Evolutionary conservation across 2,797 vertebrate species (phyloP).

Genomic region (Poecile montanus): DNA sequence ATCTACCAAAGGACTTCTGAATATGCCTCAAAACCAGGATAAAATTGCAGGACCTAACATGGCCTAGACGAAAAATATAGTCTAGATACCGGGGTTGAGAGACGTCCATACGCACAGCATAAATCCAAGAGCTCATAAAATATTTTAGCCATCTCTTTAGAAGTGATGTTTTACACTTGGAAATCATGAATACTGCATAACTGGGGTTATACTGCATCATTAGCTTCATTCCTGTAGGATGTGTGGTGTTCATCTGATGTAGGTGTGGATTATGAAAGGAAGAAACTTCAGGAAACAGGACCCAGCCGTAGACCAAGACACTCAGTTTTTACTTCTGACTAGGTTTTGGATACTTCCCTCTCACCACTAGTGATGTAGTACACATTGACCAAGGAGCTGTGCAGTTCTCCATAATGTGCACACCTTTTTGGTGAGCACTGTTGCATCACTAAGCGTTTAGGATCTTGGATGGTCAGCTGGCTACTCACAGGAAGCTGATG

Average conservation of each 20-base stretch:
- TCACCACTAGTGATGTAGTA: neutral
- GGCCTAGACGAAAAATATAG: neutral
- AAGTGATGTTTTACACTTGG: neutral
- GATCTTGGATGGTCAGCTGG: neutral
- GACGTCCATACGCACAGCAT: fast-evolving
- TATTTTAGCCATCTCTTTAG: neutral
- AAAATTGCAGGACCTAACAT: neutral
- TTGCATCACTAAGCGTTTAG: neutral
- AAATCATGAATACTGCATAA: neutral
- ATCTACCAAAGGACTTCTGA: neutral
- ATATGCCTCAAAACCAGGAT: neutral
- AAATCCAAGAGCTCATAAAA: neutral
- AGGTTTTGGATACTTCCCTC: neutral
- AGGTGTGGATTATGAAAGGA: neutral
- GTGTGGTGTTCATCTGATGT: neutral
- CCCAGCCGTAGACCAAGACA: neutral
- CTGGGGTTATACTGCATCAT: neutral
- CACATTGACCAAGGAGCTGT: neutral
- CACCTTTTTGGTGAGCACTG: neutral
- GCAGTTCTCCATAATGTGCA: neutral
- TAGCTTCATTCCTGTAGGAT: neutral
- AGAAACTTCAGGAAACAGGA: neutral
- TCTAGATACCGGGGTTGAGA: neutral
- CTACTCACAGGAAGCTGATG: neutral
- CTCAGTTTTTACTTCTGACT: neutral